Evolutionary conservation across 1,140 invertebrate genomes (phyloP).

Genomic region (Euglossa dilemma): DNA sequence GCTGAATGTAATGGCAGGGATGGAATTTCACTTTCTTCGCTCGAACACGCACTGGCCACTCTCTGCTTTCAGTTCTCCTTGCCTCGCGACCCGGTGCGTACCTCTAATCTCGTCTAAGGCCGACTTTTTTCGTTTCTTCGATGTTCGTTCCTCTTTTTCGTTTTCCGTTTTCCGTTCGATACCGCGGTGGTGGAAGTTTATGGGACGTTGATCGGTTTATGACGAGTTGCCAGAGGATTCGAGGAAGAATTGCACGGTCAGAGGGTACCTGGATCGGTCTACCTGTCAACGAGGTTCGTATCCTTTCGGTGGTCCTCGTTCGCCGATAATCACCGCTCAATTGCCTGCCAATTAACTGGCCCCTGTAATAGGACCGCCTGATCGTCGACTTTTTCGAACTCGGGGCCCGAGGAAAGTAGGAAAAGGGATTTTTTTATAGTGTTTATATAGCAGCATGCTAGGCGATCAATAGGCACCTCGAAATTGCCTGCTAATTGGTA

Average conservation of each 20-base stretch:
- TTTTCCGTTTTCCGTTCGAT: background rate
- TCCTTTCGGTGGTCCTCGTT: background rate
- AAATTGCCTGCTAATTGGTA: too few species aligned
- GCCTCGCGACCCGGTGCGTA: slow-evolving; percentile 56
- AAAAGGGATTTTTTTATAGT: too few species aligned
- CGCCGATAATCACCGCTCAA: slow-evolving; percentile 1
- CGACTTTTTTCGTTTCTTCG: background rate
- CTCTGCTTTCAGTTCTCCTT: slow-evolving; percentile 55
- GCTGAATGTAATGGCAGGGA: slow-evolving; percentile 40
- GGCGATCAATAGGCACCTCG: too few species aligned
- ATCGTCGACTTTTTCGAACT: too few species aligned
- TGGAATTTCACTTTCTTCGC: slow-evolving; percentile 72
- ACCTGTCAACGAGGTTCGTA: slow-evolving; percentile 8
- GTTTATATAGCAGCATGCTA: too few species aligned
- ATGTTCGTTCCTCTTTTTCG: too few species aligned
- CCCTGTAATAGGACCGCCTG: background rate
- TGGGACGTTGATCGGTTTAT: slow-evolving; percentile 75
- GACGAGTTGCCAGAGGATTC: slow-evolving; percentile 72
- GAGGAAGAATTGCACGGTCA: too few species aligned
- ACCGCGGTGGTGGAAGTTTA: background rate
- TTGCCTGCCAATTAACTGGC: background rate
- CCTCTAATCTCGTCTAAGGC: background rate
- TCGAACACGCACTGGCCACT: slow-evolving; percentile 9
- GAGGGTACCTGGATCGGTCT: background rate
- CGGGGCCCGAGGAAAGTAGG: too few species aligned